Conservation (phyloP, 2,113 vertebrate species). For the Hippoglossus stenolepis region DNA sequence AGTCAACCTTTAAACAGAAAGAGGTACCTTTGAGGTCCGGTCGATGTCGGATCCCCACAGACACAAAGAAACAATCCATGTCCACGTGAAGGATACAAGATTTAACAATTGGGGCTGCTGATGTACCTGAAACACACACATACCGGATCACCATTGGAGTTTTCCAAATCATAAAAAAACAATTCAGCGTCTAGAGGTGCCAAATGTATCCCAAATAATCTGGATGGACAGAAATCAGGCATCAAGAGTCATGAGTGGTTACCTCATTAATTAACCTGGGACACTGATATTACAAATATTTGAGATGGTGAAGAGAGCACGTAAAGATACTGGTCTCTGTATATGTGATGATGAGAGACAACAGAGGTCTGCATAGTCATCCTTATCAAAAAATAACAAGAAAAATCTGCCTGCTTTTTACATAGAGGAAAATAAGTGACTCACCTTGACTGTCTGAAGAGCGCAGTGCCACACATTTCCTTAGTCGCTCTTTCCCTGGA, state of each 20-base stretch:
- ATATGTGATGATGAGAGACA: too few relatives aligned
- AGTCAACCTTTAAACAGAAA: not conserved
- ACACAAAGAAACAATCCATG: constrained; percentile 99
- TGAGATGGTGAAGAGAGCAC: too few relatives aligned
- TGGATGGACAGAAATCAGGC: not conserved
- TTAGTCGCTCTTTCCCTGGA: constrained; percentile 93
- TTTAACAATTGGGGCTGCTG: constrained; percentile 46
- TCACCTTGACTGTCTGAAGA: constrained; percentile 48
- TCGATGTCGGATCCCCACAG: constrained; percentile 93
- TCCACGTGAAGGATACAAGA: constrained; percentile 97
- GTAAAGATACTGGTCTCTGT: too few relatives aligned
- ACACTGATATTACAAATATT: too few relatives aligned
- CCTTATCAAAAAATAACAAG: not conserved
- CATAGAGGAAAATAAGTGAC: not conserved
- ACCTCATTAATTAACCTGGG: not conserved
- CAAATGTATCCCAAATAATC: not conserved
- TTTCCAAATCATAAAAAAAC: not conserved
- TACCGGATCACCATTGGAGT: not conserved
- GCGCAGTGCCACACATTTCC: constrained; percentile 85
- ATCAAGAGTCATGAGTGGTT: not conserved
- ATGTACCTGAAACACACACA: constrained; percentile 53
- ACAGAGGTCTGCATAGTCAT: not conserved
- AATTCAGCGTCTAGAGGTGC: too few relatives aligned
- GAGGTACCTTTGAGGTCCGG: constrained; percentile 92
- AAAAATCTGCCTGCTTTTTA: not conserved